Conservation (phyloP, 2,113 vertebrate genomes). For the Callithrix jacchus region DNA sequence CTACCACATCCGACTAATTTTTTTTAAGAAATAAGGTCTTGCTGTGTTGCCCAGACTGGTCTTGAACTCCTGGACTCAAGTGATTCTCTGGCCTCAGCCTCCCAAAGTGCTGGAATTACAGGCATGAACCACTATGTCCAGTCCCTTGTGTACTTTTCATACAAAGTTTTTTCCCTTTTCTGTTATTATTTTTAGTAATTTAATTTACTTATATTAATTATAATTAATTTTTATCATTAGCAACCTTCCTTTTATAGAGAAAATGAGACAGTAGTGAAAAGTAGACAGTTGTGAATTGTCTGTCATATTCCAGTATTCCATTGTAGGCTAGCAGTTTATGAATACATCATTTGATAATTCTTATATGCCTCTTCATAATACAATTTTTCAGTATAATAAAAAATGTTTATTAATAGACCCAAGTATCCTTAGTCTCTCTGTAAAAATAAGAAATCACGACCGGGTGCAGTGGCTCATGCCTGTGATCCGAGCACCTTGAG, state of each 20-base stretch:
- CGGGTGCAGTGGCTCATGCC: too few relatives aligned
- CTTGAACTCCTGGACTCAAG: too few relatives aligned
- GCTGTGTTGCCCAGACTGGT: too few relatives aligned
- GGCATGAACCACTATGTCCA: too few relatives aligned
- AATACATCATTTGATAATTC: background rate
- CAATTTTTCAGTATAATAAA: background rate
- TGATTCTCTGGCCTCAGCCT: too few relatives aligned
- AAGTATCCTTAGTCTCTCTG: background rate
- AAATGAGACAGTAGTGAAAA: background rate
- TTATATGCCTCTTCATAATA: background rate
- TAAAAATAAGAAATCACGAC: background rate
- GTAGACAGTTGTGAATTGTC: background rate
- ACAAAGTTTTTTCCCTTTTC: background rate
- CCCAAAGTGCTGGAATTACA: too few relatives aligned
- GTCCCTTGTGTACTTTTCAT: background rate
- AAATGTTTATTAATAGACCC: background rate
- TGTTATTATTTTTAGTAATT: background rate
- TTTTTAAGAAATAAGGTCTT: too few relatives aligned
- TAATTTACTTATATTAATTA: background rate
- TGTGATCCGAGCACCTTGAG: too few relatives aligned
- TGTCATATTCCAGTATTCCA: background rate
- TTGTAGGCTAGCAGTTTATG: background rate
- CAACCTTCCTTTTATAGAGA: background rate
- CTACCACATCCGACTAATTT: too few relatives aligned
- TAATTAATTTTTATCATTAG: background rate